Evolutionary conservation across 2,888 invertebrate genomes (phyloP).

Genomic region (Drosophila silvestris): DNA sequence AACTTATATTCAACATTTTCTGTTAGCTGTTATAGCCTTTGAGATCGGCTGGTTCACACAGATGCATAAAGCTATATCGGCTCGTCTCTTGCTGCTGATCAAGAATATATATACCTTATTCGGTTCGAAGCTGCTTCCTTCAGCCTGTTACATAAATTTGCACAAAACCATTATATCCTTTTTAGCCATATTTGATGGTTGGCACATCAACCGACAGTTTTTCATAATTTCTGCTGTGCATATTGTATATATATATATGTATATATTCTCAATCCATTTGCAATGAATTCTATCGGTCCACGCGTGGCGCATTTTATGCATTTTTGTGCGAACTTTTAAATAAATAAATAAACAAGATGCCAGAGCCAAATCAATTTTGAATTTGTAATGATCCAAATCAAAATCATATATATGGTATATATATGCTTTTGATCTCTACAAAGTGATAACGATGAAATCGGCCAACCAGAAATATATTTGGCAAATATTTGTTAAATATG

Average conservation of each 20-base stretch:
- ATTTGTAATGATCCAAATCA: not conserved
- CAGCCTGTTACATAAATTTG: not conserved
- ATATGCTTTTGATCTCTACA: conserved; percentile 30
- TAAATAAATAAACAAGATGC: conserved; percentile 34
- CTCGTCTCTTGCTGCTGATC: not conserved
- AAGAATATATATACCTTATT: not conserved
- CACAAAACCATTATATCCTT: not conserved
- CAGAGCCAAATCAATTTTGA: not conserved
- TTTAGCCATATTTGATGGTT: not conserved
- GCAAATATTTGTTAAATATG: not conserved
- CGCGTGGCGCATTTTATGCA: conserved; percentile 26
- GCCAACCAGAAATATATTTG: not conserved
- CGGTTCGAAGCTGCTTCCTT: not conserved
- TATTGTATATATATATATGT: not conserved
- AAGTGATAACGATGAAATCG: conserved; percentile 34
- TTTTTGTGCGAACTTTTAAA: conserved; percentile 16
- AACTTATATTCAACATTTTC: too few relatives aligned
- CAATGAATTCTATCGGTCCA: conserved; percentile 16
- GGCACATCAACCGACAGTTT: conserved; percentile 26
- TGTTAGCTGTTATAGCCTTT: too few relatives aligned
- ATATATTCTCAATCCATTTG: conserved; percentile 20
- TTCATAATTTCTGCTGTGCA: conserved; percentile 32
- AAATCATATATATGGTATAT: not conserved
- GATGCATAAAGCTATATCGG: not conserved
- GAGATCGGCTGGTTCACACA: too few relatives aligned